phyloP scores from a whole-genome alignment of 2,888 invertebrate genomes.

The Agriopis marginaria region DNA sequence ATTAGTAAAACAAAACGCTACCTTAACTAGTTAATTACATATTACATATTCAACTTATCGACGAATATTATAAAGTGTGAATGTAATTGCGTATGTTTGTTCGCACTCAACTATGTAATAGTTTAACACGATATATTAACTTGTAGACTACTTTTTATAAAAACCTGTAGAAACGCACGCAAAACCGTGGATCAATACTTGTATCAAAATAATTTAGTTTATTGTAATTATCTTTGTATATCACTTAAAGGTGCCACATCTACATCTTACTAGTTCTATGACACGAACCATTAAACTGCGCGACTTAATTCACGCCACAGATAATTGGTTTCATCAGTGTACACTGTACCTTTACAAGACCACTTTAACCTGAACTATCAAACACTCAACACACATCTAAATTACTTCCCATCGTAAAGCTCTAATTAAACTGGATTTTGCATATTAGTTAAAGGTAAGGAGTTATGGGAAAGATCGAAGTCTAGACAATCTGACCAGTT shows the following conservation, averaged over 20 bases:
- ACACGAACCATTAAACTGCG: constrained; percentile 58
- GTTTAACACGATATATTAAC: no score
- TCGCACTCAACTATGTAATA: no score
- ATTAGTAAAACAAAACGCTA: no score
- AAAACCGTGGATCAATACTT: no score
- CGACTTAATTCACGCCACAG: constrained; percentile 73
- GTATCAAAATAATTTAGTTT: no score
- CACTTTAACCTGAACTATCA: constrained; percentile 38
- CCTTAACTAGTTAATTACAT: no score
- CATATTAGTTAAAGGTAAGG: constrained; percentile 45
- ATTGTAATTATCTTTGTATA: no score
- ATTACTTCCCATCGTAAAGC: constrained; percentile 26
- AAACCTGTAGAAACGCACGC: no score
- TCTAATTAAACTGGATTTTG: constrained; percentile 42
- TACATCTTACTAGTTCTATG: constrained; percentile 46
- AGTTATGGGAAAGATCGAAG: constrained; percentile 66
- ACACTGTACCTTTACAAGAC: constrained; percentile 56
- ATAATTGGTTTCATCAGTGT: constrained; percentile 75
- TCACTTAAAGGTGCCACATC: constrained; percentile 19
- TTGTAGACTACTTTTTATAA: no score
- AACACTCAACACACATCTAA: constrained; percentile 7
- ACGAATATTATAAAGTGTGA: no score
- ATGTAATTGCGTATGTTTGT: no score
- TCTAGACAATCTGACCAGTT: constrained; percentile 53
- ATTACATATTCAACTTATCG: no score